Percentiles rank a stretch among this genome's conserved stretches.
These are phyloP conservation scores for Sardinella longiceps DNA, from an alignment of 2,797 vertebrate species.

Conservation along the genomic window DNA sequence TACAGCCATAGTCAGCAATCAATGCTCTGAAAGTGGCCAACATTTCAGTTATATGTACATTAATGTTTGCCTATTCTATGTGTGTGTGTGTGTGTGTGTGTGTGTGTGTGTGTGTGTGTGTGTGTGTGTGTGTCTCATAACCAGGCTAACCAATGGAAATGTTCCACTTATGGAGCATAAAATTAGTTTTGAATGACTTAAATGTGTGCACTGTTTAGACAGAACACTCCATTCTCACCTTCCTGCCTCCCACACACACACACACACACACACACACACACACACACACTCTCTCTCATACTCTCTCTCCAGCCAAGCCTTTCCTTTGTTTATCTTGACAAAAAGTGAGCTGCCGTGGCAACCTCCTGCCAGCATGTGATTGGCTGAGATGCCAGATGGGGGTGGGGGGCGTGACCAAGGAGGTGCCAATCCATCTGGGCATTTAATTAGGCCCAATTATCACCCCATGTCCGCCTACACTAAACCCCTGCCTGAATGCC, in stretches of 20 bases:
- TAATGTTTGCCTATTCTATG: neutral
- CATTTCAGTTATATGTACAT: neutral
- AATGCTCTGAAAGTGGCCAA: neutral
- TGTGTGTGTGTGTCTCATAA: neutral
- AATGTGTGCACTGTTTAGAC: no score
- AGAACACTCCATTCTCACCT: constrained; percentile 36
- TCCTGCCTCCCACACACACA: constrained; percentile 50
- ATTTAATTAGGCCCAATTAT: constrained; percentile 63
- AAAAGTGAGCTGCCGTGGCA: constrained; percentile 47
- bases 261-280: constrained; percentile 3
- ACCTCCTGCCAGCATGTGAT: constrained; percentile 40
- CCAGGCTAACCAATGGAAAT: no score
- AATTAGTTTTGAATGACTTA: no score
- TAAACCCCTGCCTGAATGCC: constrained; percentile 50
- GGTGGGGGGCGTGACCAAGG: constrained; percentile 44
- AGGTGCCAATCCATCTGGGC: constrained; percentile 58
- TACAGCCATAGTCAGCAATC: neutral
- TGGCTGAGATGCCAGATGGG: constrained; percentile 53
- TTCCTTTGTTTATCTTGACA: neutral
- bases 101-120: neutral
- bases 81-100: neutral
- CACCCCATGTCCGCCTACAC: constrained; percentile 48
- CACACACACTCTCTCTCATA: no score
- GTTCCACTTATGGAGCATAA: no score
- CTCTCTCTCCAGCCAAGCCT: neutral